Evolutionary conservation across 1,140 invertebrate genomes (phyloP).

Genomic region (Cataglyphis hispanica): DNA sequence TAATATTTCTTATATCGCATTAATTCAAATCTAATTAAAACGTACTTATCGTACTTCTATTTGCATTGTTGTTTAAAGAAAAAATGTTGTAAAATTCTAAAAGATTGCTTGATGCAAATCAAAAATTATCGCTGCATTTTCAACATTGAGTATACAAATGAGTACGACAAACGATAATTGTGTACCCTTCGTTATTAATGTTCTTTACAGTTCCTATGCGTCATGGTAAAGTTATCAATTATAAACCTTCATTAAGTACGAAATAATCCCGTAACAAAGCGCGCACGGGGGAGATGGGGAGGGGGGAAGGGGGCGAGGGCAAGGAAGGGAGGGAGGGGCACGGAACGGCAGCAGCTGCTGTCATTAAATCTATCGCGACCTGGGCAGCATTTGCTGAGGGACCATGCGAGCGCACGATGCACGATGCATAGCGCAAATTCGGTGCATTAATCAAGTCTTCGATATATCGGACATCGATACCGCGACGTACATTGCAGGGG

Average conservation of each 20-base stretch:
- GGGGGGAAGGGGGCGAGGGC: no score
- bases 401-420: slow-evolving; percentile 17
- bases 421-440: slow-evolving; percentile 43
- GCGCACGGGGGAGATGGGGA: not conserved
- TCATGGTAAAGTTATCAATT: slow-evolving; percentile 58
- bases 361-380: slow-evolving; percentile 55
- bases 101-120: not conserved
- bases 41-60: no score
- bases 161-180: not conserved
- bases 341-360: slow-evolving; percentile 42
- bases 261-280: slow-evolving; percentile 40
- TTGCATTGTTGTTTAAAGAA: no score
- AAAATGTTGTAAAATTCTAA: no score
- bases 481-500: slow-evolving; percentile 27
- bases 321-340: no score
- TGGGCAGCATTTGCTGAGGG: slow-evolving; percentile 24
- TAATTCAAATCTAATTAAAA: not conserved
- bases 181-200: slow-evolving; percentile 9
- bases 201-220: slow-evolving; percentile 14
- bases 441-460: slow-evolving; percentile 58
- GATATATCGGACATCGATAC: slow-evolving; percentile 56
- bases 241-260: slow-evolving; percentile 51
- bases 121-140: not conserved
- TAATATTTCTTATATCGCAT: not conserved
- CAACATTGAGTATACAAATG: not conserved